Evolutionary conservation across 2,888 invertebrate species (phyloP).

Genomic region (Epistrophe eligans): DNA sequence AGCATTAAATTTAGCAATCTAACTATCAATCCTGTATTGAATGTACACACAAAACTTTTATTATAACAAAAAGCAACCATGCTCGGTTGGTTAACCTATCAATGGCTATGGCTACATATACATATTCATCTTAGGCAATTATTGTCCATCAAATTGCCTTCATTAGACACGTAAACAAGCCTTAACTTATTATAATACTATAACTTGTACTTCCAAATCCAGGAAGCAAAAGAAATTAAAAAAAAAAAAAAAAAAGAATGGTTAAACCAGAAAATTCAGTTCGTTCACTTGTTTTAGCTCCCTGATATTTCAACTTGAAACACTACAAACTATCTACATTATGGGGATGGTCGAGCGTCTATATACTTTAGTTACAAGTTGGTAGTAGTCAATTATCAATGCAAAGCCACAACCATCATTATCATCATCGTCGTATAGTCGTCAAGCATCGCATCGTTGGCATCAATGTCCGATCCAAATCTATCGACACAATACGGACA

Average conservation of each 20-base stretch:
- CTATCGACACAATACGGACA: slow-evolving; percentile 75
- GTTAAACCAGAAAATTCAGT: slow-evolving; percentile 64
- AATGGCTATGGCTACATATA: slow-evolving; percentile 1
- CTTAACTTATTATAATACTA: neutral
- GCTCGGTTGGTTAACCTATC: slow-evolving; percentile 18
- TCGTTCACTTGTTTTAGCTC: slow-evolving; percentile 44
- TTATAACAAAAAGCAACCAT: neutral
- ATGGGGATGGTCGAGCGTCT: neutral
- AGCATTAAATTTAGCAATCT: neutral
- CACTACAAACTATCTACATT: neutral
- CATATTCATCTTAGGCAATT: slow-evolving; percentile 66
- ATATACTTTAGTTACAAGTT: slow-evolving; percentile 18
- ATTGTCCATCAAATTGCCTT: slow-evolving; percentile 65
- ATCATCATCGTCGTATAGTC: slow-evolving; percentile 56
- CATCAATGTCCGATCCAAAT: slow-evolving; percentile 72
- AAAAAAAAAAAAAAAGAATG: slow-evolving; percentile 25
- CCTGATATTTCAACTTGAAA: slow-evolving; percentile 26
- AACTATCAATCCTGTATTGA: slow-evolving; percentile 4
- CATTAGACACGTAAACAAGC: slow-evolving; percentile 53
- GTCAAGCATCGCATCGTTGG: slow-evolving; percentile 54
- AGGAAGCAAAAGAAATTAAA: slow-evolving; percentile 53
- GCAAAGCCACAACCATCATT: slow-evolving; percentile 72
- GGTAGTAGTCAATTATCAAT: slow-evolving; percentile 72
- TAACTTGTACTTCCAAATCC: slow-evolving; percentile 37
- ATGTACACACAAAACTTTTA: neutral